Evolutionary conservation across 2,113 vertebrate species (phyloP), one percentile per base, ranked within the genome.

Genomic region (Rhea pennata): DNA sequence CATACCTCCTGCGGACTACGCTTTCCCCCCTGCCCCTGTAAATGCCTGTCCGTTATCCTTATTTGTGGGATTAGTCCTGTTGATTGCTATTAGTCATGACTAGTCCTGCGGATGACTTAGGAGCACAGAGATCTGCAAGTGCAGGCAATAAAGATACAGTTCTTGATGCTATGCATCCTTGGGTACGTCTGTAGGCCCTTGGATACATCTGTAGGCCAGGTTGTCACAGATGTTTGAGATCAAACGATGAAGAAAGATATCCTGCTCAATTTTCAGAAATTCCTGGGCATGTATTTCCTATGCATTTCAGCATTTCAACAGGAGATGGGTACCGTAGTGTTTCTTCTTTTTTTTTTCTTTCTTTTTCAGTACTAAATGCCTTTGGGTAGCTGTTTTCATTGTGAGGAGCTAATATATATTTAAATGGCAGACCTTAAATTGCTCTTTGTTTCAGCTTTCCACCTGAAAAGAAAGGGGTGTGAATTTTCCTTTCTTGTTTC

Each of bases 211-310:
- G 66, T 51, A 94, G 82, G 89, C 62, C 84, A 73, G 62, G 66
- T 85, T 95, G 69, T 82, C 64, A 85, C 88, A 88, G 72, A 83
- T 66, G 51, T 20, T 88, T 16, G 51, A 91, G 78, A 93, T 94
- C 87, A 92, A 95, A 95, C 84, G 82, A 95, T 80, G 85, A 90
- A 84, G 54, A 66, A 59, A 93, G 87, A 77, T 79, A 97, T 95
- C 33, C 54, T 77, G 75, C 44, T 88, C 92, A 1, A 0, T 58
- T 92, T 87, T 85, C 88, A 81, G 66, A 62, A 51, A 1, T 78
- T 88, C 39, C 79, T 39, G 53, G 44, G 53, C 39, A 44, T 24
- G 13, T 75, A n/a, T 87, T 90, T 90, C 48, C 76, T 58, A 61
- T 46, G 42, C 6, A 40, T 61, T 92, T 88, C 80, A 84, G 42